These are phyloP conservation scores for Alfaro cultratus DNA, from an alignment of 2,797 vertebrate genomes.

Conservation along the genomic window DNA sequence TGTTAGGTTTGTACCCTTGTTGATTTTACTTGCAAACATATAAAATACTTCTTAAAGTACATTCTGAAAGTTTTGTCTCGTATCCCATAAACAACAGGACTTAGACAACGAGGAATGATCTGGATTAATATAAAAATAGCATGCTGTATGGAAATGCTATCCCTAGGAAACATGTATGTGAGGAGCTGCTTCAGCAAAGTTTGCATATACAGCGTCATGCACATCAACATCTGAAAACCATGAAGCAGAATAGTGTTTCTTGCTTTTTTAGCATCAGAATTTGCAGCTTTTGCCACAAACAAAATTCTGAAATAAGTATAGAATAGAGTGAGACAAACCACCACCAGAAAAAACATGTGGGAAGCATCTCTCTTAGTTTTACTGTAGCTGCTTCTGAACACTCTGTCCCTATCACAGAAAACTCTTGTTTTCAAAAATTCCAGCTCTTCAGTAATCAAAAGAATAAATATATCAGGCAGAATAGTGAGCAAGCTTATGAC, in stretches of 20 bases:
- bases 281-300: constrained; percentile 50
- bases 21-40: constrained; percentile 4
- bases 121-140: constrained; percentile 22
- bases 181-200: constrained; percentile 1
- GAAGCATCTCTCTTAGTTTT: constrained; percentile 43
- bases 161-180: not conserved
- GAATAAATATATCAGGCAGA: constrained; percentile 60
- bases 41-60: constrained; percentile 21
- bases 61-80: constrained; percentile 46
- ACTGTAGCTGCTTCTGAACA: constrained; percentile 51
- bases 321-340: constrained; percentile 65
- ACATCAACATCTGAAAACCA: constrained; percentile 51
- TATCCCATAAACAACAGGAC: constrained; percentile 47
- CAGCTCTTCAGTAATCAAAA: constrained; percentile 45
- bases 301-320: constrained; percentile 70
- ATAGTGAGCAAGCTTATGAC: constrained; percentile 43
- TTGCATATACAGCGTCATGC: constrained; percentile 35
- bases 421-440: constrained; percentile 40
- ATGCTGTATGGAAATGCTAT: not conserved
- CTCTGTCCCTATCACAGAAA: constrained; percentile 37
- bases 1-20: not conserved
- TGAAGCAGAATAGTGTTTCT: constrained; percentile 64
- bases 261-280: constrained; percentile 49
- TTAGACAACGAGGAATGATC: constrained; percentile 42
- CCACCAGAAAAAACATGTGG: constrained; percentile 48